Percentiles rank a stretch among this genome's conserved stretches.
Evolutionary conservation across 1,140 invertebrate species (phyloP).

Genomic region (Himalopsyche phryganea): DNA sequence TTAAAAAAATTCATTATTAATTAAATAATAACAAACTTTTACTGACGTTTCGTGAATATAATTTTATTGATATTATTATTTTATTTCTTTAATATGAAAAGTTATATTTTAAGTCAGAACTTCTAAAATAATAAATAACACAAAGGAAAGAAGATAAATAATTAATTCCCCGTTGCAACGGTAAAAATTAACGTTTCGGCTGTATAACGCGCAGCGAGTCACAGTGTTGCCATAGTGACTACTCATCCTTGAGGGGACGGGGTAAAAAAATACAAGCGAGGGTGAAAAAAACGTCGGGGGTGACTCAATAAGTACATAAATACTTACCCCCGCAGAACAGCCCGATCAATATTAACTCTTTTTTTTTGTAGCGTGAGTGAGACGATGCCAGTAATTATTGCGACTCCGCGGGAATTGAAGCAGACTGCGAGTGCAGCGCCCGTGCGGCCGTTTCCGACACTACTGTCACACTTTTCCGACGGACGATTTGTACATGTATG

Average conservation of each 20-base stretch:
- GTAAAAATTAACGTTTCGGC: conserved; percentile 6
- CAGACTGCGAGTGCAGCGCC: conserved; percentile 14
- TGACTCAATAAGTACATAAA: conserved; percentile 45
- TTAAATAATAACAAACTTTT: no score
- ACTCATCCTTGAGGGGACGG: conserved; percentile 52
- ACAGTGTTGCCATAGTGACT: conserved; percentile 55
- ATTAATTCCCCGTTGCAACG: background rate
- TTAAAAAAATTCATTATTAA: no score
- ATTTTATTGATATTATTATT: no score
- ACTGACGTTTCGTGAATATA: no score
- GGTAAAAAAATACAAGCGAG: conserved; percentile 55
- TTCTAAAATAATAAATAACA: no score
- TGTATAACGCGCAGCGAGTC: conserved; percentile 22
- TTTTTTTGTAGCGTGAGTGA: conserved; percentile 37
- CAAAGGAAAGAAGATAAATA: no score
- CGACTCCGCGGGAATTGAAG: conserved; percentile 15
- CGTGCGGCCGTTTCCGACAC: background rate
- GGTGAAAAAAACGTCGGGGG: conserved; percentile 56
- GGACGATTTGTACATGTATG: no score
- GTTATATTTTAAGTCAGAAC: no score
- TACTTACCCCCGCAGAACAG: conserved; percentile 45
- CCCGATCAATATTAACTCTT: conserved; percentile 59
- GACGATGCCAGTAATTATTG: conserved; percentile 25
- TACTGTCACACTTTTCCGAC: no score
- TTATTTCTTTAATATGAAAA: no score